Conservation (phyloP, 2,797 vertebrate genomes). For the Oreonectes daqikongensis region DNA sequence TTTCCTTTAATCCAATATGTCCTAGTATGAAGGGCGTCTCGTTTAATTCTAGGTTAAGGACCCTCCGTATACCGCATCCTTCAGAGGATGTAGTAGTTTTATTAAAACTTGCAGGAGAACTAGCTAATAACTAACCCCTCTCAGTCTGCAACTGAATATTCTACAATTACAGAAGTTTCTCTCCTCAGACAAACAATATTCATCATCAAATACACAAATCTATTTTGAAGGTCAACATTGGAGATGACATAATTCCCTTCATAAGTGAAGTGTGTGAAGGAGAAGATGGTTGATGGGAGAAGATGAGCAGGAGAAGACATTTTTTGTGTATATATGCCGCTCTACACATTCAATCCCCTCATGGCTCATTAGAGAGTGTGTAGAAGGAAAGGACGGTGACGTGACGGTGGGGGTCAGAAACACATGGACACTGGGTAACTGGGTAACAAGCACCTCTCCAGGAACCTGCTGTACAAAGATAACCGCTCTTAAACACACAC, state of each 20-base stretch:
- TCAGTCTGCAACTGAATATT: not conserved
- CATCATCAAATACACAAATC: slow-evolving; percentile 30
- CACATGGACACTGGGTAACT: slow-evolving; percentile 50
- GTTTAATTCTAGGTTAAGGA: no score
- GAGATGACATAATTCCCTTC: slow-evolving; percentile 48
- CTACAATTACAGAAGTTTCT: not conserved
- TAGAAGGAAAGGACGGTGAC: slow-evolving; percentile 45
- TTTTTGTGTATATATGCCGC: slow-evolving; percentile 52
- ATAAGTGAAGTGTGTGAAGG: slow-evolving; percentile 3
- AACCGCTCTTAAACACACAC: slow-evolving; percentile 58
- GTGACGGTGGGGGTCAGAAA: slow-evolving; percentile 59
- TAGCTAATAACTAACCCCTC: not conserved
- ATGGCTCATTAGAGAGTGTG: slow-evolving; percentile 59
- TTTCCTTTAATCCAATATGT: no score
- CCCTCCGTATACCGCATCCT: no score
- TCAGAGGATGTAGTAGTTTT: no score
- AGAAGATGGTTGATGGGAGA: no score
- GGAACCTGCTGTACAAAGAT: slow-evolving; percentile 51
- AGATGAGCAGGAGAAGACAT: slow-evolving; percentile 36
- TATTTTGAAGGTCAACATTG: slow-evolving; percentile 41
- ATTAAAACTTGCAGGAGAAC: no score
- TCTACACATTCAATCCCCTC: slow-evolving; percentile 54
- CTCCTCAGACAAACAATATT: slow-evolving; percentile 12
- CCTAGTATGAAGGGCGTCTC: no score
- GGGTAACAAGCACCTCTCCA: slow-evolving; percentile 54